phyloP scores from a whole-genome alignment of 1,140 invertebrate genomes.

The Eubasilissa regina region DNA sequence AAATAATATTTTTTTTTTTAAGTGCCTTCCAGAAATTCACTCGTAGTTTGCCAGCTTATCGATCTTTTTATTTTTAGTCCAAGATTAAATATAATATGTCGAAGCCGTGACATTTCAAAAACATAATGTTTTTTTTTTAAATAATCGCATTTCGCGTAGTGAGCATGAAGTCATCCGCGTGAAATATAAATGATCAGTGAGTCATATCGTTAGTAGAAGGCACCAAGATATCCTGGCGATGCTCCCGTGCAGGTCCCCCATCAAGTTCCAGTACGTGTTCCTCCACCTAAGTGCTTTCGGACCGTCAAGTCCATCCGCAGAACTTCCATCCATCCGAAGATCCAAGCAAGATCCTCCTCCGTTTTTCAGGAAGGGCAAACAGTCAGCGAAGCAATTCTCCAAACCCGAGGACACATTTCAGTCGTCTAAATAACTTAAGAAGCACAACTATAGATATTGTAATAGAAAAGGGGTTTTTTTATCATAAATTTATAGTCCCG shows the following conservation, averaged over 20 bases:
- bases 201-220: constrained; percentile 63
- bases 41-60: constrained; percentile 1
- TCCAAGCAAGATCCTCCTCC: constrained; percentile 47
- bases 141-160: constrained; percentile 58
- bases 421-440: constrained; percentile 44
- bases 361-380: not conserved
- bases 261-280: constrained; percentile 63
- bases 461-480: too few relatives aligned
- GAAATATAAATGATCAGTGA: constrained; percentile 65
- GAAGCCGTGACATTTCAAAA: constrained; percentile 45
- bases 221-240: constrained; percentile 48
- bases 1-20: constrained; percentile 20
- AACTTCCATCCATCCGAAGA: constrained; percentile 62
- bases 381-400: not conserved
- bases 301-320: constrained; percentile 68
- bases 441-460: constrained; percentile 73
- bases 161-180: constrained; percentile 57
- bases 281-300: constrained; percentile 66
- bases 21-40: constrained; percentile 13
- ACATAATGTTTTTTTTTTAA: constrained; percentile 50
- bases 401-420: not conserved
- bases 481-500: constrained; percentile 75
- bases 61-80: constrained; percentile 49
- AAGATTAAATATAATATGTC: constrained; percentile 33
- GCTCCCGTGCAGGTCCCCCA: constrained; percentile 63